A percentile compares a stretch with the other conserved stretches of the same genome.
phyloP scores from a whole-genome alignment of 2,888 invertebrate species.

The Cantharis rufa region DNA sequence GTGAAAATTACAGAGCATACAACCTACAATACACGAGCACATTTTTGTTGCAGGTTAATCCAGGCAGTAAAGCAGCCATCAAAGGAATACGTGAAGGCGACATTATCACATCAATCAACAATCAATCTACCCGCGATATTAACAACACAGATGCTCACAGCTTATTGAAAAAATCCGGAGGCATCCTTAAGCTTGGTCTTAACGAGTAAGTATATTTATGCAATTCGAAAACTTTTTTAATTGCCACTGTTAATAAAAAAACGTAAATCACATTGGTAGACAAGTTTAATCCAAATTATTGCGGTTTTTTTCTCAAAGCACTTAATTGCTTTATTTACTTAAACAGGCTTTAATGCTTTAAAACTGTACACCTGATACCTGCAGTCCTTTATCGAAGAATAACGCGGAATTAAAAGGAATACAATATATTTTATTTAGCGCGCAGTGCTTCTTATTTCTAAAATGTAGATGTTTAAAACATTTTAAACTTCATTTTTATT shows the following conservation, averaged over 20 bases:
- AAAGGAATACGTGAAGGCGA: conserved; percentile 82
- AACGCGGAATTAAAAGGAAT: not conserved
- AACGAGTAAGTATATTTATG: conserved; percentile 68
- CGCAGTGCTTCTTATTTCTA: not conserved
- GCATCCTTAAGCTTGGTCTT: conserved; percentile 68
- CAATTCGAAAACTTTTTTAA: not conserved
- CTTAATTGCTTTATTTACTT: not conserved
- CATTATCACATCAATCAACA: conserved; percentile 79
- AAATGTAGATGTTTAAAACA: not conserved
- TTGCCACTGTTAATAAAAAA: not conserved
- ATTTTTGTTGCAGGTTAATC: conserved; percentile 74
- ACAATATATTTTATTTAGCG: not conserved
- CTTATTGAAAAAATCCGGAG: conserved; percentile 72
- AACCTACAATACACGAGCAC: conserved; percentile 55
- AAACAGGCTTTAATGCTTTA: not conserved
- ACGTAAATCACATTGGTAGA: not conserved
- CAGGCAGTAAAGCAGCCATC: conserved; percentile 81
- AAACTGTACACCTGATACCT: not conserved
- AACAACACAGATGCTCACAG: conserved; percentile 75
- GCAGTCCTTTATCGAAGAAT: not conserved
- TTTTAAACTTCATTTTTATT: not conserved
- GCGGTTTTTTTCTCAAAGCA: not conserved
- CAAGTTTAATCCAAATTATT: not conserved
- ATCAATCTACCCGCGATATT: conserved; percentile 67
- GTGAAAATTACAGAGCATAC: conserved; percentile 32